These are phyloP conservation scores for Drosophila equinoxialis DNA, from an alignment of 1,140 invertebrate species.

Conservation along the genomic window DNA sequence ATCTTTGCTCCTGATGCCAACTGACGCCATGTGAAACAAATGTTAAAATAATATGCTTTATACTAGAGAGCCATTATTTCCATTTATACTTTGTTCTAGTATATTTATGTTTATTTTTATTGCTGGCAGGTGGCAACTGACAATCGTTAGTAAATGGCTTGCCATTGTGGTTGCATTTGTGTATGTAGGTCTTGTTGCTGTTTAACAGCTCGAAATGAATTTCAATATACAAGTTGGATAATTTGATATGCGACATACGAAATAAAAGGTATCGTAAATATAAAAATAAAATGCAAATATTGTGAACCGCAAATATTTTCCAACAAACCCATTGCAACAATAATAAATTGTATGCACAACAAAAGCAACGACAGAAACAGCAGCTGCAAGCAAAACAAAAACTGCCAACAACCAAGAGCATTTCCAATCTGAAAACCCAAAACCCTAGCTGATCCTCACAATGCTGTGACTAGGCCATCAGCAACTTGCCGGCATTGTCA, in stretches of 20 bases:
- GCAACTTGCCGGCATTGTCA: constrained; percentile 47
- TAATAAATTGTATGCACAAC: constrained; percentile 56
- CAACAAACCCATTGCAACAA: constrained; percentile 50
- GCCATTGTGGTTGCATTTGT: background rate
- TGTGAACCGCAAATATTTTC: constrained; percentile 55
- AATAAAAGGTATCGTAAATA: constrained; percentile 43
- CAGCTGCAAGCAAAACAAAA: constrained; percentile 40
- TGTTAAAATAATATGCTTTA: constrained; percentile 73
- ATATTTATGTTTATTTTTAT: constrained; percentile 14
- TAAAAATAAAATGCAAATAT: constrained; percentile 67
- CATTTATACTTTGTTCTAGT: constrained; percentile 62
- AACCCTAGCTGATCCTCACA: constrained; percentile 14
- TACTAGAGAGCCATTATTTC: constrained; percentile 61
- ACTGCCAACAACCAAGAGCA: background rate
- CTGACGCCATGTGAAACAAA: constrained; percentile 59
- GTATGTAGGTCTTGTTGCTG: background rate
- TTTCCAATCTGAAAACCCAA: background rate
- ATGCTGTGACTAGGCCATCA: constrained; percentile 20
- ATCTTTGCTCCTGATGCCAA: constrained; percentile 37
- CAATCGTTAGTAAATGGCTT: background rate
- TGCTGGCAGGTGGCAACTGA: constrained; percentile 1
- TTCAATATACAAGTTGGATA: background rate
- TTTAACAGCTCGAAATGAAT: background rate
- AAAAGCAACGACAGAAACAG: constrained; percentile 9
- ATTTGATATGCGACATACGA: background rate